A percentile compares a stretch with the other conserved stretches of the same genome.
Conservation (phyloP, 2,113 vertebrate species). For the Mastomys natalensis region DNA sequence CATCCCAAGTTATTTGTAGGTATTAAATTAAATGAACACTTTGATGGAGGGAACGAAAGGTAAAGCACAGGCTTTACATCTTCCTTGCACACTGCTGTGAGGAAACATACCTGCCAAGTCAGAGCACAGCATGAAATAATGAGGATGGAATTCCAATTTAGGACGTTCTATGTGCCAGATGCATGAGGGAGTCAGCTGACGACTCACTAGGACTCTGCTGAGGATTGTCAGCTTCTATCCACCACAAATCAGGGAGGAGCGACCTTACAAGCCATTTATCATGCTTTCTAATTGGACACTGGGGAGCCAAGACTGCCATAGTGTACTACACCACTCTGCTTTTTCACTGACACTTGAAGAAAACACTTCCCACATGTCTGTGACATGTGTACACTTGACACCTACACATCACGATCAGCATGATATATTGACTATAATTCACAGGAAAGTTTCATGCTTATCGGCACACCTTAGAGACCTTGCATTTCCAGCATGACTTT, state of each 20-base stretch:
- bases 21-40: conserved; percentile 59
- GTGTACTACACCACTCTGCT: conserved; percentile 14
- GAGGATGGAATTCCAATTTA: conserved; percentile 70
- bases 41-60: neutral
- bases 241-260: conserved; percentile 42
- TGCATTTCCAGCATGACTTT: neutral
- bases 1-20: conserved; percentile 45
- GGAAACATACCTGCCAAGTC: conserved; percentile 63
- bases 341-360: conserved; percentile 18
- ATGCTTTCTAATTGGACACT: conserved; percentile 66
- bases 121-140: conserved; percentile 59
- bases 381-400: neutral
- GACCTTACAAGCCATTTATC: conserved; percentile 66
- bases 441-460: neutral
- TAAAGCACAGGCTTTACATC: conserved; percentile 9
- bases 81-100: conserved; percentile 54
- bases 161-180: conserved; percentile 60
- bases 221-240: conserved; percentile 54
- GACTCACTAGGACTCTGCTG: conserved; percentile 16
- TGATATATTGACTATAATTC: neutral
- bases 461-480: neutral
- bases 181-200: conserved; percentile 15
- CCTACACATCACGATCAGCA: neutral
- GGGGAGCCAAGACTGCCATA: conserved; percentile 11
- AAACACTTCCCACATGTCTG: conserved; percentile 5